Evolutionary conservation across 2,888 invertebrate genomes (phyloP), one percentile per base, ranked within the genome.

Genomic region (Bembecia ichneumoniformis): DNA sequence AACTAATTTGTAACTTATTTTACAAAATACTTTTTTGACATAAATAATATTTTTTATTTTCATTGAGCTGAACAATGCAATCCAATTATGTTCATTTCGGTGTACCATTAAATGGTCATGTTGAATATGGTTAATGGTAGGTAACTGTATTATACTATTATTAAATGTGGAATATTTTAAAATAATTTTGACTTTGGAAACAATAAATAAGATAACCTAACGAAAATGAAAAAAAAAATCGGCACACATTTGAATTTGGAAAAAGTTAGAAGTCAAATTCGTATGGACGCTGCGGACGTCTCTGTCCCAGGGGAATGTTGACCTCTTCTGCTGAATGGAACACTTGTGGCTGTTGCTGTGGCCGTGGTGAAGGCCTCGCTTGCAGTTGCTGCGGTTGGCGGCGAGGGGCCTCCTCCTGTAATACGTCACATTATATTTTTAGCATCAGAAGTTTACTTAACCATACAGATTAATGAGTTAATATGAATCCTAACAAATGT

Each of bases 291-390:
- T 80, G 80, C 4, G 95, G 94, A 63, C 95, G 90, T 68, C 95
- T 89, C 71, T 95, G 95, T 53, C 92, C 92, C 48, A 96, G 88
- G 3, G 95, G 94, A 61, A 95, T 95, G 73, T 96, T 95, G 47
- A 95, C 94, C 71, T 95, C 95, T 73, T 96, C 95, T 3, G 95
- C 94, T 43, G 94, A 92, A 63, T 94, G 91, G 80, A 94, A 96
- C 46, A 94, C 94, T 68, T 95, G 94, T 54, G 88, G 87, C 56
- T 88, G 86, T 67, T 57, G 64, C 43, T 69, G 76, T 49, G 69
- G 70, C 59, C 60, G 59, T 57, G 62, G 68, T 65, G 72, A 70
- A 52, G 66, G 76, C 65, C 57, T 65, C 64, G 54, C 74, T 63
- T 66, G 74, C 66, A 55, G 68, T 51, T 61, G 67, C 40, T 70